Base-by-base conservation (phyloP, 2,113 vertebrate genomes). In the Reinhardtius hippoglossoides region DNA sequence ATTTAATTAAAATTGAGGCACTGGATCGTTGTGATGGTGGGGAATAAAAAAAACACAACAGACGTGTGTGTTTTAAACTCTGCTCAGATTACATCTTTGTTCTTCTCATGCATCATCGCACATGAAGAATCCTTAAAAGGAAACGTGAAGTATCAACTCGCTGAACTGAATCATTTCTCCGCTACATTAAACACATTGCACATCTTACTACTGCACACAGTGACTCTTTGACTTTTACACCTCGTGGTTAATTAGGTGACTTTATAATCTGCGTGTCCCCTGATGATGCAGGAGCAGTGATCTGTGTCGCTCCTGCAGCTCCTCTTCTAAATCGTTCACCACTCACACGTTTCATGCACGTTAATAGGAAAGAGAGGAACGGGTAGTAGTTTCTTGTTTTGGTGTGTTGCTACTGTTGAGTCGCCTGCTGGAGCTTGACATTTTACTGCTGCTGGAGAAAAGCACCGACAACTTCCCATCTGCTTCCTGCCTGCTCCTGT, bases 281-380 rank as follows among this genome's bases (percentile, higher is more conserved):
- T 59, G 20, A 75, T 65, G 65, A 76, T 27, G 67, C 44, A 61
- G 40, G 52, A 42, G 67, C n/a, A 35, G 62, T 69, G 68, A 68
- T 67, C 63, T 35, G 26, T 72, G 57, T 60, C 50, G 0, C 31
- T 70, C 55, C 67, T 64, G 63, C 55, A 66, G 59, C 76, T 73
- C 59, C 44, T 71, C 10, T 35, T 54, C 40, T 92, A 60, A 86
- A 90, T 86, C 74, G 87, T 92, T 92, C 75, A 55, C 76, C 74
- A 87, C 90, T 92, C 75, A 55, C 76, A 80, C 31, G 62, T 66
- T 66, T 46, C 4, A 56, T 23, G 69, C 64, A 27, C 59, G 55
- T 68, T 46, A 83, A 66, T 35, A 56, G 50, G 46, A 8, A 26
- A 12, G 46, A 18, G 50, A 50, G 46, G 59, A 74, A 65, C 63